Conservation (phyloP, 2,113 vertebrate genomes). For the Oceanodroma tethys region DNA sequence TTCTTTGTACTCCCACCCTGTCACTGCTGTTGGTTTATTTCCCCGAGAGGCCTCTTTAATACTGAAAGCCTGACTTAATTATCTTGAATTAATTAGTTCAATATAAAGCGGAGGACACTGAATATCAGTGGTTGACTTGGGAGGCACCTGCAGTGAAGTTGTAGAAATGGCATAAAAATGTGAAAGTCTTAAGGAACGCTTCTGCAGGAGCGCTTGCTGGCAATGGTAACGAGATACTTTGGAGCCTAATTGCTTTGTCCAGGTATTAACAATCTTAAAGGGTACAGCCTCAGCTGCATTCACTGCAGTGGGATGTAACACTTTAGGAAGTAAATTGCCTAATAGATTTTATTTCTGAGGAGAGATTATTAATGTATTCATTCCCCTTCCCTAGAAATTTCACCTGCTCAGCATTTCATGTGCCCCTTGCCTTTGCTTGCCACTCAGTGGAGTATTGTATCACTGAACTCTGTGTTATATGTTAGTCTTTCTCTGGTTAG, state of each 20-base stretch:
- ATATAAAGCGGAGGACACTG: not conserved
- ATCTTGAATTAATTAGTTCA: conserved; percentile 35
- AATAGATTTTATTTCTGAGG: not conserved
- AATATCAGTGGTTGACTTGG: not conserved
- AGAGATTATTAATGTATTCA: not conserved
- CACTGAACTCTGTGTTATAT: fast-evolving
- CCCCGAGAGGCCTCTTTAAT: not conserved
- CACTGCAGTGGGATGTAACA: not conserved
- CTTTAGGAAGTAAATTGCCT: not conserved
- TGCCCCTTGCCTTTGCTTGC: not conserved
- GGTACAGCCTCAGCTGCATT: not conserved
- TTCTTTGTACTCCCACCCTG: not conserved
- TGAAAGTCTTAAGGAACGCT: not conserved
- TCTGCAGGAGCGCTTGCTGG: not conserved
- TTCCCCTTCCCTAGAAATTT: not conserved
- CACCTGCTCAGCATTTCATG: not conserved
- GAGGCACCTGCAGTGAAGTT: not conserved
- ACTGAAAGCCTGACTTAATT: conserved; percentile 1
- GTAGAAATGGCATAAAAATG: not conserved
- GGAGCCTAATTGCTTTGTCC: not conserved
- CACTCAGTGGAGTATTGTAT: not conserved
- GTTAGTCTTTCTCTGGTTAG: not conserved
- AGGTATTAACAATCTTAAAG: not conserved
- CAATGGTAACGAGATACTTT: not conserved
- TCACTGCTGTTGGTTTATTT: not conserved